Percentiles rank a stretch among this genome's conserved stretches.
These are phyloP conservation scores for Datnioides undecimradiatus DNA, from an alignment of 2,113 vertebrate species.

Conservation along the genomic window DNA sequence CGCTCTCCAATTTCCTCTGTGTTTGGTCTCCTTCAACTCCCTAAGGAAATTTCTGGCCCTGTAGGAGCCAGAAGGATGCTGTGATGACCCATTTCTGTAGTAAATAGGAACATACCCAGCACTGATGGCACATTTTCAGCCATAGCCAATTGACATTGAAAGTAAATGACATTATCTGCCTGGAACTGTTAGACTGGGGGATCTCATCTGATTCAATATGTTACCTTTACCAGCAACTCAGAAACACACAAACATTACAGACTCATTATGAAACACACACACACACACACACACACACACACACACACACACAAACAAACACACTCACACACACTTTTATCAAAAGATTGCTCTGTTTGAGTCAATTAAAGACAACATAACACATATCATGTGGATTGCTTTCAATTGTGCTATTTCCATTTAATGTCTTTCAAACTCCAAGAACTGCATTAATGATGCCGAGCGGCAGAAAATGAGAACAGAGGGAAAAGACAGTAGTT, in stretches of 20 bases:
- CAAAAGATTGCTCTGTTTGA: neutral
- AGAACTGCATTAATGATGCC: neutral
- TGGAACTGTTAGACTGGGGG: neutral
- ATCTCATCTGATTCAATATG: conserved; percentile 13
- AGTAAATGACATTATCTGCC: neutral
- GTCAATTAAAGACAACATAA: neutral
- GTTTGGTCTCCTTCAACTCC: neutral
- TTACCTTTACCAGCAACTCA: neutral
- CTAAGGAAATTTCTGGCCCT: neutral
- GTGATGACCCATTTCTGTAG: neutral
- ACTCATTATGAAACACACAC: neutral
- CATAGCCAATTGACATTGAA: neutral
- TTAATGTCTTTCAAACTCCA: neutral
- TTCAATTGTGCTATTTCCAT: neutral
- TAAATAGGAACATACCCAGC: neutral
- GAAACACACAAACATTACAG: neutral
- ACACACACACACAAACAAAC: neutral
- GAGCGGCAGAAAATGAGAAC: neutral
- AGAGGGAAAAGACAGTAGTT: neutral
- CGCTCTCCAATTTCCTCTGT: neutral
- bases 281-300: neutral
- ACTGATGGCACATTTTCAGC: neutral
- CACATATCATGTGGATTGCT: neutral
- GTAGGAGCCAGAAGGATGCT: no score
- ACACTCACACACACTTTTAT: neutral